Base-by-base conservation (phyloP, 2,888 invertebrate species). In the Nomada fabriciana region DNA sequence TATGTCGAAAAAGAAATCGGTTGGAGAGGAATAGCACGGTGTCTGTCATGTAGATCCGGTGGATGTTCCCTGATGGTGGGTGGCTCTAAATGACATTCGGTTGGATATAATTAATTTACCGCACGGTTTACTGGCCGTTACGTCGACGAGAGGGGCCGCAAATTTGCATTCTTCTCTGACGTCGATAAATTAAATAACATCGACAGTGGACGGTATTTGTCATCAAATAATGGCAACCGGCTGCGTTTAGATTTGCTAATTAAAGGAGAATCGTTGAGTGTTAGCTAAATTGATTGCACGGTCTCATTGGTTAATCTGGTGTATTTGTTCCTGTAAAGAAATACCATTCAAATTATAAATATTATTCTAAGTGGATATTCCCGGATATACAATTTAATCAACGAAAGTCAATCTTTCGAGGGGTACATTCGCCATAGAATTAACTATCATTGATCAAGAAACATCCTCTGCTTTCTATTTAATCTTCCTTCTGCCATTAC, bases 11-110 rank as follows among this genome's bases (percentile, higher is more conserved):
- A 65, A 72, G 61, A 18, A 18, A 36, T 15, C 29, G 5, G n/a
- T 10, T 1, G 23, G 25, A 18, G 15, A 42, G 36, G 42, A 67
- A 70, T 61, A 70, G 64, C 77, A 68, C 60, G n/a, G 67, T 63
- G 50, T 77, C 73, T 83, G 85, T 81, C 83, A 80, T 80, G 81
- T 71, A 81, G 81, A 83, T 86, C 74, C 25, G 65, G 15, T 63
- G 52, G 50, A 55, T 18, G 57, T 59, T 36, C n/a, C 42, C 15
- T 64, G 59, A 42, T 59, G 75, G 59, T 13, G 13, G 36, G 36
- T 47, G 36, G 3, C 50, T 25, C 36, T n/a, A 29, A 23, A 36
- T 5, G 43, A 47, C 55, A 29, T 47, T 13, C 15, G 9, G 36
- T 36, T 36, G 20, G 50, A 3, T 47, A 11, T 65, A 74, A 81